Base-by-base conservation (phyloP, 2,888 invertebrate genomes). In the Synergus gifuensis region DNA sequence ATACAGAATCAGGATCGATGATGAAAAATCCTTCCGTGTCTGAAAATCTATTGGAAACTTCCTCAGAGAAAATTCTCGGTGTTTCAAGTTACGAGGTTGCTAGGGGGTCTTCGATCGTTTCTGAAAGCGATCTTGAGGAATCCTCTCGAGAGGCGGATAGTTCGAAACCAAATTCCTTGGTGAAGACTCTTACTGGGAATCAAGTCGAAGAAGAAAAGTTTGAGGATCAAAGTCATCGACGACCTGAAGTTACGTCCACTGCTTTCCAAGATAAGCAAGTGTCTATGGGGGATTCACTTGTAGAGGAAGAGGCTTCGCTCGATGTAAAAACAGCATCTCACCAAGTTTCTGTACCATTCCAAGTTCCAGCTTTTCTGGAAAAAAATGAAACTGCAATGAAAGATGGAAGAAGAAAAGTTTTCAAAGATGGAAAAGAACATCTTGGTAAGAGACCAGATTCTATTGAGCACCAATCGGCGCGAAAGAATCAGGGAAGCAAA, bases 401-500 rank as follows among this genome's bases (percentile, higher is more conserved):
- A 22, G 44, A 67, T 42, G 67, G 22, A 4, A 7, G 22, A 18
- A n/a, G 12, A 14, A 44, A 67, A 67, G 44, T 67, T 42, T 44
- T 44, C 28, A 0, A 0, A 14, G 66, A 44, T 67, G 67, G n/a
- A 14, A 28, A 18, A 36, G 22, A 62, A 16, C 69, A 67, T 67
- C 46, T 66, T 5, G 77, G 66, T 1, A 83, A 80, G 12, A 44
- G 44, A 46, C 16, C 44, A 22, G 67, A 67, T 67, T 67, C 67
- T 40, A 67, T 67, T 46, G 46, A 67, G 46, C 46, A 67, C 14
- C 22, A 67, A 22, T 22, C 67, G 46, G 40, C 76, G 77, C 79
- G 49, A 36, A 84, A 83, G 22, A 79, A 78, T 58, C 83, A 82
- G 36, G 80, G 60, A 42, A 78, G 80, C 49, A 84, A 83, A 49